Conservation (phyloP, 2,888 invertebrate genomes). For the Cybosia mesomella region DNA sequence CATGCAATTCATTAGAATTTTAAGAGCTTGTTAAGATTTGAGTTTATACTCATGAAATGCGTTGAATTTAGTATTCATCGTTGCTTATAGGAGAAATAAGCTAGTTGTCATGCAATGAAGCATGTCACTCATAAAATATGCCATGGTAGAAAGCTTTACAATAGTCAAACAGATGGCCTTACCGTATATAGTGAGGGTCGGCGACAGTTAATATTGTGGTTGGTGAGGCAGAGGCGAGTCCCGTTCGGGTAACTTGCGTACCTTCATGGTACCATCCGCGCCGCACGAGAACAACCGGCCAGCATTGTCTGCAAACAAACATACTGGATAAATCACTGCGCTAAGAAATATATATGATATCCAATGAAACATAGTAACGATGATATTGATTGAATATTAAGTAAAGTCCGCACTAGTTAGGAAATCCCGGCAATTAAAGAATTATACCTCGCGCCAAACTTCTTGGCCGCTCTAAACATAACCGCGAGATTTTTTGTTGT, state of each 20-base stretch:
- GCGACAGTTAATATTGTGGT: slow-evolving; percentile 63
- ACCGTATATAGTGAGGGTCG: slow-evolving; percentile 14
- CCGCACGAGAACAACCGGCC: slow-evolving; percentile 98
- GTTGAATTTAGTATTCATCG: no score
- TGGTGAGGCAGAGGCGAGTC: slow-evolving; percentile 74
- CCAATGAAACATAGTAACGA: no score
- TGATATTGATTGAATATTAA: no score
- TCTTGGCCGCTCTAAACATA: no score
- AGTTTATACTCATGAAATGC: no score
- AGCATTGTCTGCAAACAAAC: slow-evolving; percentile 88
- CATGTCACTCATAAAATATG: background rate
- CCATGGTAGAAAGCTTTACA: background rate
- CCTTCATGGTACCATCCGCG: slow-evolving; percentile 99
- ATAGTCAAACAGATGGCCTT: background rate
- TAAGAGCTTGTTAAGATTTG: background rate
- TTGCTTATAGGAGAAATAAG: no score
- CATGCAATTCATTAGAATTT: background rate
- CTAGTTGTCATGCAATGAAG: background rate
- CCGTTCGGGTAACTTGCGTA: slow-evolving; percentile 96
- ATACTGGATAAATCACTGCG: background rate
- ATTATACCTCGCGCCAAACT: no score
- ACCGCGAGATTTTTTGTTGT: no score
- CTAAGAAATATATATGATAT: no score
- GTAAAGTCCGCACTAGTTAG: no score
- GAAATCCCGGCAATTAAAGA: no score